Base-by-base conservation (phyloP, 2,113 vertebrate genomes). In the Callithrix jacchus region DNA sequence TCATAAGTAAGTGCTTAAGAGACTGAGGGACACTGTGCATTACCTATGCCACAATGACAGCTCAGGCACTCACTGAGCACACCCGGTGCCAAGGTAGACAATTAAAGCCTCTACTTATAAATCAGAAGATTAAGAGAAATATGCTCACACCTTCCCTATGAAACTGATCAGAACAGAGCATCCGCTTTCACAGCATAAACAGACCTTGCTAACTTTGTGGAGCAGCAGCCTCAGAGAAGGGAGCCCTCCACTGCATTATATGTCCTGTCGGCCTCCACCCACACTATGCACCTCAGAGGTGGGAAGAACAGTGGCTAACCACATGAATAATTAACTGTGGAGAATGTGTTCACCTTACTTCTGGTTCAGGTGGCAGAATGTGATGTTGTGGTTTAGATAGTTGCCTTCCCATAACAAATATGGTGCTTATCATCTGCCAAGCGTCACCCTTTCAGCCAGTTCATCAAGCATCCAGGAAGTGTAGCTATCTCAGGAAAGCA, bases 401-500 rank as follows among this genome's bases (percentile, higher is more conserved):
- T 83, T 52, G 7, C 18, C 42, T 91, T 61, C 42, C 30, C 23
- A 40, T 21, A 74, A 88, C 20, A 74, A 79, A 64, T 21, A 61
- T 4, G 8, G 10, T 42, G 56, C 68, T 95, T 96, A 12, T 85
- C 82, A 32, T 49, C 27, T 47, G 66, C n/a, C 27, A 56, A n/a
- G 2, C 49, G 35, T 74, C 27, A 10, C 49, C 3, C 1, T 66
- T 47, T 70, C 32, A 92, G 23, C 64, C 70, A 64, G 82, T 71
- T 82, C 86, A 89, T 91, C 77, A 49, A 47, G n/a, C 76, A 92
- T 21, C 20, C 42, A 52, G 30, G 47, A 95, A 93, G 61, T 87
- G 18, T 76, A 89, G 61, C 56, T 94, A 81, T 93, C 73, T 88
- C 54, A 81, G 40, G 25, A 82, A 81, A 68, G 79, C 56, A 89